Percentiles rank a stretch among this genome's conserved stretches.
phyloP scores from a whole-genome alignment of 2,888 invertebrate species.

The Andrena minutula region DNA sequence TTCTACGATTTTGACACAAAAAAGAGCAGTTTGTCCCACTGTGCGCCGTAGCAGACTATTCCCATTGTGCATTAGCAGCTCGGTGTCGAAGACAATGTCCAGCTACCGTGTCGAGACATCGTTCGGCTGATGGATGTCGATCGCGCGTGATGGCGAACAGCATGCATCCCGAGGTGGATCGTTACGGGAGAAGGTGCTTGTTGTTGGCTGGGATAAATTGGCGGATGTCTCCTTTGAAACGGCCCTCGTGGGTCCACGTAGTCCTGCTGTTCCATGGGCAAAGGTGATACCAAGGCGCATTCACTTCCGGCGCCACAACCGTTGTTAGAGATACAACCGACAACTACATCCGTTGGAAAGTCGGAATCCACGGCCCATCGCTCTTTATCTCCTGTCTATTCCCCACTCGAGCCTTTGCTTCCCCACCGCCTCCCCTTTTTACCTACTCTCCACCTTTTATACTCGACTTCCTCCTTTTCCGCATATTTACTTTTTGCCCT shows the following conservation, averaged over 20 bases:
- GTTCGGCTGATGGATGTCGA: conserved; percentile 26
- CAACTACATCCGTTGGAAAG: conserved; percentile 52
- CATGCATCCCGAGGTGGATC: conserved; percentile 39
- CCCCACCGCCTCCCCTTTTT: not conserved
- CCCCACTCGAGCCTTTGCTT: conserved; percentile 1
- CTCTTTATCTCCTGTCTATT: conserved; percentile 23
- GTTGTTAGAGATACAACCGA: conserved; percentile 48
- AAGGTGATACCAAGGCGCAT: conserved; percentile 62
- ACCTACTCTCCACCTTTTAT: not conserved
- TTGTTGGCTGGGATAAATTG: conserved; percentile 69
- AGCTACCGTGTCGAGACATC: conserved; percentile 18
- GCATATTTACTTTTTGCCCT: conserved; percentile 4
- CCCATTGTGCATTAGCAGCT: conserved; percentile 14
- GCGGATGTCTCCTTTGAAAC: conserved; percentile 66
- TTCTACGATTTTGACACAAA: no score
- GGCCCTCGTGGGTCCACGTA: conserved; percentile 56
- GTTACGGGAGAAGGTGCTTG: conserved; percentile 36
- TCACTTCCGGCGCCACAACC: conserved; percentile 62
- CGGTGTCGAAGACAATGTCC: conserved; percentile 30
- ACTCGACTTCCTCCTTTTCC: conserved; percentile 9
- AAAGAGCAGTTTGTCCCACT: no score
- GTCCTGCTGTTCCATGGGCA: conserved; percentile 48
- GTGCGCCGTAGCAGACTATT: conserved; percentile 10
- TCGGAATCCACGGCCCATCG: conserved; percentile 24
- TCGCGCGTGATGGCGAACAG: conserved; percentile 38